Evolutionary conservation across 2,888 invertebrate genomes (phyloP), one percentile per base, ranked within the genome.

Genomic region (Strigamia transsilvanica): DNA sequence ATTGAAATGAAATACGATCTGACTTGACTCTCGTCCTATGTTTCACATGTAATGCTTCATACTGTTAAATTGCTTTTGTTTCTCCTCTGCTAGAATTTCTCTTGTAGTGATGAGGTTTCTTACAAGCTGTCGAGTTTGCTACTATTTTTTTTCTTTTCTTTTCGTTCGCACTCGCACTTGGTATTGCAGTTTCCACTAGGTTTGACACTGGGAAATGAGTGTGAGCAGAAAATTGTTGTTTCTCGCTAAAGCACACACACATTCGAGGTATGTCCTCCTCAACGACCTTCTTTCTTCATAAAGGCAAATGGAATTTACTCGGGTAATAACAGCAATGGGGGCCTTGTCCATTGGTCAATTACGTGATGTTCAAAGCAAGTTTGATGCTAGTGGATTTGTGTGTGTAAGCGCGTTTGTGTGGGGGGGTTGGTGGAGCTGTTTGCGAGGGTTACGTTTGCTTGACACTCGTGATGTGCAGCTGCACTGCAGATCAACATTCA

Each of bases 71-170:
- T 56, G 56, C 56, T 56, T 56, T 56, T 56, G 56, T 56, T 56
- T 56, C 56, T 56, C 18, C 21, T 56, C 18, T 56, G 56, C 18
- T 18, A 56, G n/a, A 18, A 56, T 56, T 38, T 56, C 56, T 56
- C 56, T 56, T 56, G 56, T 56, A 56, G 56, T 56, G 56, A 56
- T 56, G 56, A 56, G 56, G 56, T 56, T 56, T 56, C 56, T 56
- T 56, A 56, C 56, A 56, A 56, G 56, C 56, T 56, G 56, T 56
- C 56, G 56, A 56, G 56, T 56, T 56, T 56, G 9, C 18, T 56
- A 6, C n/a, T 46, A n/a, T 46, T 46, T 46, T 46, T 46, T n/a
- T 12, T 46, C 15, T 46, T 51, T 15, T 51, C 13, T 51, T 51
- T 56, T 56, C 18, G 15, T 56, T 56, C 56, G 15, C 56, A 56